Conservation (phyloP, 1,140 invertebrate species). For the Drosophila tropicalis region DNA sequence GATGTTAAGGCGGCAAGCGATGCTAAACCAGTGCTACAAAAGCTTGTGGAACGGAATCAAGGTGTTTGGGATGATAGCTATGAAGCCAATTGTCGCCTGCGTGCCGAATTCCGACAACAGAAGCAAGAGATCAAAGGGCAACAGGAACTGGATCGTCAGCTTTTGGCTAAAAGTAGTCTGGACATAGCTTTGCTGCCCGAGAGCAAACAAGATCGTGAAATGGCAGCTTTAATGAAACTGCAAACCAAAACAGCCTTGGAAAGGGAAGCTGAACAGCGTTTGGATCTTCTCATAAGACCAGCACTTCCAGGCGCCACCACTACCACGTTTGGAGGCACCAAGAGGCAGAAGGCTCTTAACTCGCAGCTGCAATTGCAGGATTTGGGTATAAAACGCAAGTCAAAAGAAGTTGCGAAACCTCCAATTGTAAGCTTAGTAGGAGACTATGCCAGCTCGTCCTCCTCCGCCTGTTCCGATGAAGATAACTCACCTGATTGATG, state of each 20-base stretch:
- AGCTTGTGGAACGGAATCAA: constrained; percentile 91
- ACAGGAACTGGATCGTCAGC: constrained; percentile 87
- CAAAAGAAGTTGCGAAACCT: not conserved
- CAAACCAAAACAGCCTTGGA: constrained; percentile 84
- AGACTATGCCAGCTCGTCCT: constrained; percentile 56
- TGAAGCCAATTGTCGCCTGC: constrained; percentile 91
- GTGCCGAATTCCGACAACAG: constrained; percentile 91
- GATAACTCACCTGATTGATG: not conserved
- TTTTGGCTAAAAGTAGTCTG: constrained; percentile 91
- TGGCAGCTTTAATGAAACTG: constrained; percentile 90
- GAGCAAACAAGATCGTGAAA: constrained; percentile 89
- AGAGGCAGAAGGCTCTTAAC: constrained; percentile 84
- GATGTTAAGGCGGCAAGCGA: constrained; percentile 90
- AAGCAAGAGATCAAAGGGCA: constrained; percentile 90
- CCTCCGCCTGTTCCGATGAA: constrained; percentile 32
- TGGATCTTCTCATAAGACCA: constrained; percentile 85
- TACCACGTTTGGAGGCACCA: constrained; percentile 85
- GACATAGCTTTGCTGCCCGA: constrained; percentile 91
- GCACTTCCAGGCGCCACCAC: constrained; percentile 85
- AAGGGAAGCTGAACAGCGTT: constrained; percentile 83
- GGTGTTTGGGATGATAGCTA: constrained; percentile 95
- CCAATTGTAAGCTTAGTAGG: constrained; percentile 57
- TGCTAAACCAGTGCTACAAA: constrained; percentile 88
- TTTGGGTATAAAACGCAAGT: constrained; percentile 74
- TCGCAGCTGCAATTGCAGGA: constrained; percentile 62